Base-by-base conservation (phyloP, 2,797 vertebrate species). In the Alca torda region DNA sequence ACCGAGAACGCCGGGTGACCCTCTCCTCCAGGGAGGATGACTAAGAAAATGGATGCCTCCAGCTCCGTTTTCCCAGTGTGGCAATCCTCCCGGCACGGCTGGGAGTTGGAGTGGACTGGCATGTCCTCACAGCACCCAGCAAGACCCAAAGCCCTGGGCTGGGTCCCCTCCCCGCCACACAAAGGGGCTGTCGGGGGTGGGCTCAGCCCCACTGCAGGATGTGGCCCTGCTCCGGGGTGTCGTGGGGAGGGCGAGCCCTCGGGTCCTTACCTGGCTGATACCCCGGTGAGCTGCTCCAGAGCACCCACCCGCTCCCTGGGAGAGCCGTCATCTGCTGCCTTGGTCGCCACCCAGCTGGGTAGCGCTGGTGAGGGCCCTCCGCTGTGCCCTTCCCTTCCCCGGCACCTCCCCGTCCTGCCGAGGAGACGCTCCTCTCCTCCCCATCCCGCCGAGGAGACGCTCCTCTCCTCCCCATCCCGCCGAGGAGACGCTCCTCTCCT, bases 261-360 rank as follows among this genome's bases (percentile, higher is more conserved):
- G 0, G 60, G 11, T 17, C 56, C 35, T 65, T 16, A 50, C 28
- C 0, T 0, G 54, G 45, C 23, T 26, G 10, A 60, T n/a, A 33
- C 30, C n/a, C 12, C 0, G 0, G 35, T 5, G 5, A 46, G 46
- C 43, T 1, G 2, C n/a, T 46, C 43, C 7, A 6, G 33, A 70
- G 6, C 56, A 5, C 28, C 26, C 24, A 31, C 4, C 41, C 2
- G 0, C 60, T 54, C 61, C 11, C 11, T 9, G 45, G 60, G 45
- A 53, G 23, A 37, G 50, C 54, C 3, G 5, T 33, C 20, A 3
- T 26, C 18, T 10, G 0, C 45, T 13, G 54, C 56, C 79, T 30
- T 28, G 12, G 4, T 30, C 35, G 5, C 65, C 41, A 4, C 16
- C 60, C 41, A 5, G 11, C n/a, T 5, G 18, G 9, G 25, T 13